Evolutionary conservation across 2,888 invertebrate genomes (phyloP).

Genomic region (Noctua comes): DNA sequence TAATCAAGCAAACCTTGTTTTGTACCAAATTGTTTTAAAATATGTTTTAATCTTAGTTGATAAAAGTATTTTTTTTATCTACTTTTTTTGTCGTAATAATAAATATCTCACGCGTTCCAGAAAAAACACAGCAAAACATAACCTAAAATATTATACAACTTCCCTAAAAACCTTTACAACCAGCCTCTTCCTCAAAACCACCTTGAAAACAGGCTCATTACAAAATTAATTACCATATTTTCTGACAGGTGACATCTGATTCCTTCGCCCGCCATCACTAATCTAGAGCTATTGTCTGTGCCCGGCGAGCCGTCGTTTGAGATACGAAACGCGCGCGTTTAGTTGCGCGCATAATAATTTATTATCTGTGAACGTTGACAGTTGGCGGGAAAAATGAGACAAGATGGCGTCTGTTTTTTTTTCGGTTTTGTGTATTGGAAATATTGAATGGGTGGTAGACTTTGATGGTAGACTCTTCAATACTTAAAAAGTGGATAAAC

Average conservation of each 20-base stretch:
- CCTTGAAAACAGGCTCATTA: slow-evolving; percentile 45
- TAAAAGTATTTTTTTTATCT: neutral
- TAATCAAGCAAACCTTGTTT: neutral
- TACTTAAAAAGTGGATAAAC: slow-evolving; percentile 7
- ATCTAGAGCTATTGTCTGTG: slow-evolving; percentile 80
- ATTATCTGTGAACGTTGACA: slow-evolving; percentile 79
- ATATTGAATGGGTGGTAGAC: slow-evolving; percentile 47
- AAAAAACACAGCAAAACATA: neutral
- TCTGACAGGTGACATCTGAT: slow-evolving; percentile 65
- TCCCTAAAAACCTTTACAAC: neutral
- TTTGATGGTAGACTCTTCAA: slow-evolving; percentile 18
- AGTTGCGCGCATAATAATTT: slow-evolving; percentile 76
- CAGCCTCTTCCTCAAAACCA: slow-evolving; percentile 1
- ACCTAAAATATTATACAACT: neutral
- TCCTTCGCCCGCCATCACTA: slow-evolving; percentile 77
- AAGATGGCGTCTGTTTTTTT: slow-evolving; percentile 52
- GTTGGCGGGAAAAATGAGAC: slow-evolving; percentile 67
- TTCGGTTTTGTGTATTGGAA: slow-evolving; percentile 51
- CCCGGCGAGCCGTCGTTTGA: slow-evolving; percentile 78
- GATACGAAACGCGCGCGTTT: slow-evolving; percentile 77
- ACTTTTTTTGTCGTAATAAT: neutral
- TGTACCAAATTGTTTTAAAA: neutral
- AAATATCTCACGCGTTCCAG: neutral
- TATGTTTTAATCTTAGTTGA: neutral
- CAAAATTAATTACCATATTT: slow-evolving; percentile 63